Base-by-base conservation (phyloP, 2,797 vertebrate genomes). In the Acanthurus lineatus region DNA sequence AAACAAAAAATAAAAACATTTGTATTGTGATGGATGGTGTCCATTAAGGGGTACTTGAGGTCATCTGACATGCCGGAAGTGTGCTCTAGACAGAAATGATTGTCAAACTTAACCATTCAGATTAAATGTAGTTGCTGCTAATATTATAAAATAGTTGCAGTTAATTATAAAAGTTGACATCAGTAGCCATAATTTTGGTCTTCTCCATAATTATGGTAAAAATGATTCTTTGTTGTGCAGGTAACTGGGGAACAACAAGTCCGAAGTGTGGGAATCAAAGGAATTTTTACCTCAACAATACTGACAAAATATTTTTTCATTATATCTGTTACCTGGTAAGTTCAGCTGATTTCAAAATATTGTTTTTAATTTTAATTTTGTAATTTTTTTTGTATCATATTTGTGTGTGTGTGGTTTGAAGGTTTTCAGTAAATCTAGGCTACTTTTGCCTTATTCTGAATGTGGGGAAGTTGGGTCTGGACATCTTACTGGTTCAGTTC, bases 401-500 rank as follows among this genome's bases (percentile, higher is more conserved):
- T 8, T 67, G 9, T 53, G 2, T 63, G 35, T 59, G 52, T 57
- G 42, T 64, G 38, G 20, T 62, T 17, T 54, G 6, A 69, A 96
- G 96, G 96, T 96, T 95, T 90, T 94, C 93, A 9, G 73, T 95
- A 79, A 95, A 94, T 66, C 83, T 97, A 8, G 93, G 92, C 1
- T 96, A 95, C 90, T 96, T 91, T 0, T 95, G 93, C 25, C 67
- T 97, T 19, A 19, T 93, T 57, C 76, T 97, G 56, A 96, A 95
- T 0, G 94, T 97, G 53, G 95, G 95, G 0, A 93, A 89, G 76
- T 96, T 96, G 9, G 96, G 97, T 14, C 80, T 96, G 86, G 74
- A 95, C 90, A 95, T 97, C 91, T 97, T 97, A 86, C 88, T 97
- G 90, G 96, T 95, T 0, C 96, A 97, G 83, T 85, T 97, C 0